Evolutionary conservation across 2,888 invertebrate genomes (phyloP).

Genomic region (Dryocosmus kuriphilus): DNA sequence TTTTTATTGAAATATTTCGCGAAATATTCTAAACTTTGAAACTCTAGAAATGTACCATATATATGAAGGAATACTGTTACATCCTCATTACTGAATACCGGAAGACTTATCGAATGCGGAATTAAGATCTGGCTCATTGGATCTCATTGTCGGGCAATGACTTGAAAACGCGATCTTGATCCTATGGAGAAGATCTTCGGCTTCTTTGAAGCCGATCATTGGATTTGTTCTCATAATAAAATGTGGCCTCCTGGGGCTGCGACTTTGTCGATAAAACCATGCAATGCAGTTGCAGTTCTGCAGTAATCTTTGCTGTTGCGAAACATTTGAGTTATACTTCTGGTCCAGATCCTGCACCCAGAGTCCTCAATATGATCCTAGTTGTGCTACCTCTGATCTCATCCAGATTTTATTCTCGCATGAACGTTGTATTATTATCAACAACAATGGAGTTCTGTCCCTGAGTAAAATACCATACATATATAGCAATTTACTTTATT

Average conservation of each 20-base stretch:
- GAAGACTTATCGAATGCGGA: neutral
- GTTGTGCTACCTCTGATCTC: neutral
- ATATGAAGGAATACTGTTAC: neutral
- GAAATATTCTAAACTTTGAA: too few species aligned
- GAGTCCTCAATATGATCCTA: neutral
- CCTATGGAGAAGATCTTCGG: neutral
- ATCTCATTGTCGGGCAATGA: neutral
- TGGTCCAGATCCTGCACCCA: neutral
- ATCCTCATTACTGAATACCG: neutral
- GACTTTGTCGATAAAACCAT: neutral
- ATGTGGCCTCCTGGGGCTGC: neutral
- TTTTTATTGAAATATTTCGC: too few species aligned
- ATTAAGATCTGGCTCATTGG: neutral
- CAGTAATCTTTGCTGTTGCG: slow-evolving; percentile 3
- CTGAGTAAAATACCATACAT: neutral
- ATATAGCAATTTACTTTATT: slow-evolving; percentile 11
- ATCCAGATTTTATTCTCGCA: neutral
- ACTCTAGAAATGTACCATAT: neutral
- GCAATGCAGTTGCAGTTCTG: neutral
- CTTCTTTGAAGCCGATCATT: neutral
- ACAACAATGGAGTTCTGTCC: neutral
- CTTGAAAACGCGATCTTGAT: neutral
- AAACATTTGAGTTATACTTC: neutral
- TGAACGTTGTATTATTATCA: neutral
- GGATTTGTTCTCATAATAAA: neutral